phyloP scores from a whole-genome alignment of 2,888 invertebrate species.

The Ferdinandea cuprea region DNA sequence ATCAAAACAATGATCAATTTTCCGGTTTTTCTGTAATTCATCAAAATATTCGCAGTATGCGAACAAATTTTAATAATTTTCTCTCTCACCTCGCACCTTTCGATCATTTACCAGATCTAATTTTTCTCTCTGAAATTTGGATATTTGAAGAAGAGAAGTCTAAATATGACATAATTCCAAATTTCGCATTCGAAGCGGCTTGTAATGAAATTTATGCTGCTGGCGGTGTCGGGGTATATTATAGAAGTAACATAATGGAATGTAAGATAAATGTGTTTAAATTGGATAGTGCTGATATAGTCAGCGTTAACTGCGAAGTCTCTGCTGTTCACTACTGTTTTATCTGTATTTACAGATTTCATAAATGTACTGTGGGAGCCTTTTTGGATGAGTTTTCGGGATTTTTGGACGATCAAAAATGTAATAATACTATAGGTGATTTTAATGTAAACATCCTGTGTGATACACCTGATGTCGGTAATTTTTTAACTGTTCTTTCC shows the following conservation, averaged over 20 bases:
- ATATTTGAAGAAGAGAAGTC: constrained; percentile 17
- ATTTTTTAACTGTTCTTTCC: no score
- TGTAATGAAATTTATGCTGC: constrained; percentile 24
- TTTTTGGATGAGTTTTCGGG: constrained; percentile 13
- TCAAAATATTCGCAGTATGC: constrained; percentile 35
- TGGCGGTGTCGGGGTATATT: constrained; percentile 14
- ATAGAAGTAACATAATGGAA: constrained; percentile 6
- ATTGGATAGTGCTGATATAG: constrained; percentile 12
- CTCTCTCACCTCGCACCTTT: constrained; percentile 19
- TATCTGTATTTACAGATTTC: constrained; percentile 9
- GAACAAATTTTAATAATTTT: constrained; percentile 32
- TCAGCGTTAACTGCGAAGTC: constrained; percentile 1
- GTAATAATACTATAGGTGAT: constrained; percentile 7
- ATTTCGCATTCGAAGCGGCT: neutral
- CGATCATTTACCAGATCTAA: constrained; percentile 23
- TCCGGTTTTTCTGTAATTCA: no score
- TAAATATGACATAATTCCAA: constrained; percentile 9
- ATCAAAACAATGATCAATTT: constrained; percentile 16
- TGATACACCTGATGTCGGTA: no score
- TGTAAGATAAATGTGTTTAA: constrained; percentile 14
- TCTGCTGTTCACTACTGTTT: constrained; percentile 9
- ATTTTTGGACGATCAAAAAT: constrained; percentile 5
- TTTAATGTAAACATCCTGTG: no score
- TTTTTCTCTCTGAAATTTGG: constrained; percentile 31
- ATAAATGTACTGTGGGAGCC: neutral